Base-by-base conservation (phyloP, 2,888 invertebrate species). In the Fragum sueziense region DNA sequence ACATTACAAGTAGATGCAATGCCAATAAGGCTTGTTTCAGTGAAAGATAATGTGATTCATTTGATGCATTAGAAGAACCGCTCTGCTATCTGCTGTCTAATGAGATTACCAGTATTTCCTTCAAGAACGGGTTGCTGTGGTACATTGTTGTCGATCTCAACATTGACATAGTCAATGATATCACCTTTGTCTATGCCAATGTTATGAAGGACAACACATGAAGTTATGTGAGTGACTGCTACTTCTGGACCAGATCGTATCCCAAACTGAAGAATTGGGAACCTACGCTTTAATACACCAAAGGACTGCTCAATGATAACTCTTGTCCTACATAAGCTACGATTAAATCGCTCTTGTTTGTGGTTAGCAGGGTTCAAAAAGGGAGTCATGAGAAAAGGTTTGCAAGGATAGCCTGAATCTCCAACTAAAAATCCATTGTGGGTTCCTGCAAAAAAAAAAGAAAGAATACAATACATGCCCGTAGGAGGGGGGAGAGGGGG, bases 331-430 rank as follows among this genome's bases (percentile, higher is more conserved):
- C 22, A 22, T 7, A 57, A 14, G 14, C 27, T 27, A 11, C 9
- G 11, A 25, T 57, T 57, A 14, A 57, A 57, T 7, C 57, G 25
- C 14, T 57, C 57, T 11, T 57, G 20, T 57, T 25, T 57, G 2
- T 11, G 2, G 14, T 25, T 57, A 2, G 3, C 7, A 7, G 57
- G 25, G 3, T 6, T 31, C 9, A 27, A 6, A 20, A 9, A 62
- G 9, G 62, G 62, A 31, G 34, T 34, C 62, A 62, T 31, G 4
- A 31, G 34, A 20, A n/a, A 62, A 2, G 31, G 33, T n/a, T 29
- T 22, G 20, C 62, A 62, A 1, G 62, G 31, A n/a, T 62, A 62
- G 1, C 62, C 33, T 7, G 62, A 62, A 31, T 62, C 62, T 33
- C 33, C 62, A 31, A 62, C 33, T 2, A 62, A 20, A 22, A 62